phyloP scores from a whole-genome alignment of 2,888 invertebrate genomes.

The Ophion ventricosus region DNA sequence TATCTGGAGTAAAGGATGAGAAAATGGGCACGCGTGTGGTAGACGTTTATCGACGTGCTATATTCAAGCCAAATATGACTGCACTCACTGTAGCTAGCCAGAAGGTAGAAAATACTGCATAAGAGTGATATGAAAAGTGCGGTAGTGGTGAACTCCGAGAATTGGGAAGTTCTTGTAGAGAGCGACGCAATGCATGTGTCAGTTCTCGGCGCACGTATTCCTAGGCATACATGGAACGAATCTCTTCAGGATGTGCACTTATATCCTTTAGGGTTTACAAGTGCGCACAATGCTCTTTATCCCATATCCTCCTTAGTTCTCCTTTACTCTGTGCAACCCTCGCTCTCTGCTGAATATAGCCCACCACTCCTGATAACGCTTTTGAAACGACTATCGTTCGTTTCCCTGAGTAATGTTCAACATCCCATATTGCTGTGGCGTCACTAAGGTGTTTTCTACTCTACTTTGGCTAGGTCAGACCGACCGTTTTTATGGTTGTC shows the following conservation, averaged over 20 bases:
- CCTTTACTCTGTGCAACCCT: conserved; percentile 15
- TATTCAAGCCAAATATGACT: conserved; percentile 7
- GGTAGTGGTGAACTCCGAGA: conserved; percentile 34
- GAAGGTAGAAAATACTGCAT: conserved; percentile 29
- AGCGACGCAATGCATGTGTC: conserved; percentile 4
- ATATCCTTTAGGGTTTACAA: conserved; percentile 57
- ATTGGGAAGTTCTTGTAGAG: conserved; percentile 34
- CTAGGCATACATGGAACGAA: conserved; percentile 24
- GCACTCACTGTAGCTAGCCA: conserved; percentile 12
- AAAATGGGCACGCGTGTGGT: conserved; percentile 37
- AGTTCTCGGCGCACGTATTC: conserved; percentile 4
- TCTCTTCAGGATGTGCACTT: conserved; percentile 54
- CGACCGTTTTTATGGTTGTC: conserved; percentile 32
- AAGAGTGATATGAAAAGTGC: conserved; percentile 32
- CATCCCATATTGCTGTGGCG: background rate
- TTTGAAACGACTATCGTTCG: conserved; percentile 54
- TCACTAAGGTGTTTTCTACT: background rate
- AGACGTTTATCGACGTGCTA: conserved; percentile 32
- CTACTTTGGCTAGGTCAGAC: conserved; percentile 1
- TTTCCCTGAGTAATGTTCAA: conserved; percentile 28
- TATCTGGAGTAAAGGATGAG: conserved; percentile 53
- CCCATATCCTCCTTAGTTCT: conserved; percentile 36
- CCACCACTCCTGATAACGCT: conserved; percentile 43
- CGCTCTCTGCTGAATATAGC: conserved; percentile 9
- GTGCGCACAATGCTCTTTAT: conserved; percentile 59